Base-by-base conservation (phyloP, 23 tunicate species). In the Clavelina lepadiformis region DNA sequence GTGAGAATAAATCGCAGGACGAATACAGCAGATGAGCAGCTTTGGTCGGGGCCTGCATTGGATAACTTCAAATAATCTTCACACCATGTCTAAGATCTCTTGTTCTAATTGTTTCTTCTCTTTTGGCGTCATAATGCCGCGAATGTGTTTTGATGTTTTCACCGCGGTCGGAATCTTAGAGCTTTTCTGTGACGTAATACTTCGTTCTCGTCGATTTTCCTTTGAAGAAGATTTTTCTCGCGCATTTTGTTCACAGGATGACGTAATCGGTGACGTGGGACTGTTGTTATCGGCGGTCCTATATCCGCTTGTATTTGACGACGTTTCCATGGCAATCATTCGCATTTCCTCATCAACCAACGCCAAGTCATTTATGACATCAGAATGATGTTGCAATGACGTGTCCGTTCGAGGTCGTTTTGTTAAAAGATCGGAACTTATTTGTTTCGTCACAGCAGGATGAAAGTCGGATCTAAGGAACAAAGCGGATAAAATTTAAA, bases 271-370 rank as follows among this genome's bases (percentile, higher is more conserved):
- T 0, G 79, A 49, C 19, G 79, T 47, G 6, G 55, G 91, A 36
- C 75, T 74, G 38, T 61, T 44, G 31, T 62, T 71, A 25, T 80
- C 74, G 11, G 68, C 86, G 28, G 73, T 81, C 1, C 58, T 74
- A 45, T 81, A 81, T 13, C 91, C 91, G 62, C 80, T 82, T 18
- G 80, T 70, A 28, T 56, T 73, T 3, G 88, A 69, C 7, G 73
- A 58, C 21, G 91, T 82, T 35, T 82, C 91, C 25, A 47, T 28
- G 7, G 46, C 72, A 26, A 75, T 73, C 21, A 74, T 60, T 3
- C 31, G 73, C 52, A 65, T 58, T 21, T 81, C 80, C 29, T 81
- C 74, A 50, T 82, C 81, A 0, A 74, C 91, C 55, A 81, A 28
- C 6, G 61, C 80, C 18, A 62, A 31, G 35, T 62, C 70, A 33